Evolutionary conservation across 2,888 invertebrate species (phyloP), one percentile per base, ranked within the genome.

Genomic region (Fragum fragum): DNA sequence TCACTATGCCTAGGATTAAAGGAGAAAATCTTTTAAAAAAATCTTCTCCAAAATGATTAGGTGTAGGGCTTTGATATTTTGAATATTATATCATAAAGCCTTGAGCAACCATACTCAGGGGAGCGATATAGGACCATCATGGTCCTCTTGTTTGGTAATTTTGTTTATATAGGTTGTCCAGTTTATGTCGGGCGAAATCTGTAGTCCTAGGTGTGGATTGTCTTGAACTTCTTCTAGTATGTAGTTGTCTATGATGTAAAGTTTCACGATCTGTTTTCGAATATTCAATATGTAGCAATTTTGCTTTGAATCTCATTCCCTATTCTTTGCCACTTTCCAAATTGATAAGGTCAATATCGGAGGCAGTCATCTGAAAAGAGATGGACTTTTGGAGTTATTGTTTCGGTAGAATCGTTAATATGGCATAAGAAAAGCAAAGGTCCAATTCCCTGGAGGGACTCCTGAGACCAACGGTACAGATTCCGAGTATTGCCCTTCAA

Each of bases 131-230:
- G 53, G n/a, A 23, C 53, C 3, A n/a, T 53, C 53, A 53, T 18
- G 53, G n/a, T n/a, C 53, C 14, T 53, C 53, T 14, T 53, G 53
- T 53, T 53, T 36, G n/a, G n/a, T n/a, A n/a, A 59, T 79, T n/a
- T 76, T 79, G 47, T 1, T 59, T 14, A 82, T 82, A 66, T 79
- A 79, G 14, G 21, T 75, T n/a, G 14, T 57, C 77, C 81, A 86
- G 52, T 76, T 81, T 5, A 84, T 57, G 72, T 83, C 79, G 0
- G 73, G 55, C 5, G 81, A 83, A n/a, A 79, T 76, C 0, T 53
- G 29, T 0, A 86, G 53, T 0, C 83, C 79, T 28, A 83, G 74
- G 57, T 82, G 77, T 21, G 79, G 81, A 68, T 75, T 81, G 7
- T 55, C 63, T 16, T 26, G n/a, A 0, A 83, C 74, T 39, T 79